These are phyloP conservation scores for Cyphomyrus plagiostoma DNA, from an alignment of 2,113 vertebrate genomes.

Conservation along the genomic window DNA sequence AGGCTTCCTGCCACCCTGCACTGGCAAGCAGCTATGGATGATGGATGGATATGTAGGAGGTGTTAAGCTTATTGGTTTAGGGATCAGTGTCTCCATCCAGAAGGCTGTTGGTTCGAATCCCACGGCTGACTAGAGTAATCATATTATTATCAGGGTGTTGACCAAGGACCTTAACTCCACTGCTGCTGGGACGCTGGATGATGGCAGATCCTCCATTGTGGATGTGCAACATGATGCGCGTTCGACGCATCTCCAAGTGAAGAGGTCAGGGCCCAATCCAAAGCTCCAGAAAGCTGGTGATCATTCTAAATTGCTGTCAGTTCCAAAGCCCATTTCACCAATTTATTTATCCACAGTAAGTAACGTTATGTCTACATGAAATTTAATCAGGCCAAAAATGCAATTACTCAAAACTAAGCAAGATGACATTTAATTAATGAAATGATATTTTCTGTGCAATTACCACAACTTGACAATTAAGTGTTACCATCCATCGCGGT, in stretches of 20 bases:
- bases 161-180: not conserved
- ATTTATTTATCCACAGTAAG: conserved; percentile 24
- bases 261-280: conserved; percentile 19
- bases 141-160: not conserved
- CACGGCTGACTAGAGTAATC: not conserved
- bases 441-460: conserved; percentile 43
- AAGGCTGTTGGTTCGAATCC: not conserved
- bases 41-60: not conserved
- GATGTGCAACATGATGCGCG: not conserved
- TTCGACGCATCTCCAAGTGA: not conserved
- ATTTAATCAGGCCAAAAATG: conserved; percentile 27
- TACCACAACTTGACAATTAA: conserved; percentile 32
- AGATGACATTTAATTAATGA: conserved; percentile 45
- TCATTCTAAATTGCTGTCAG: not conserved
- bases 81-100: not conserved
- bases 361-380: conserved; percentile 13
- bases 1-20: not conserved
- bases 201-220: not conserved
- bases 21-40: not conserved
- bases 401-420: conserved; percentile 34
- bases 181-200: not conserved
- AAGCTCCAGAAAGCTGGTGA: not conserved
- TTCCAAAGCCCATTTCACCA: not conserved
- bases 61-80: not conserved
- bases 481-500: conserved; percentile 3